These are phyloP conservation scores for Hemiscyllium ocellatum DNA, from an alignment of 2,113 vertebrate species.

Conservation along the genomic window DNA sequence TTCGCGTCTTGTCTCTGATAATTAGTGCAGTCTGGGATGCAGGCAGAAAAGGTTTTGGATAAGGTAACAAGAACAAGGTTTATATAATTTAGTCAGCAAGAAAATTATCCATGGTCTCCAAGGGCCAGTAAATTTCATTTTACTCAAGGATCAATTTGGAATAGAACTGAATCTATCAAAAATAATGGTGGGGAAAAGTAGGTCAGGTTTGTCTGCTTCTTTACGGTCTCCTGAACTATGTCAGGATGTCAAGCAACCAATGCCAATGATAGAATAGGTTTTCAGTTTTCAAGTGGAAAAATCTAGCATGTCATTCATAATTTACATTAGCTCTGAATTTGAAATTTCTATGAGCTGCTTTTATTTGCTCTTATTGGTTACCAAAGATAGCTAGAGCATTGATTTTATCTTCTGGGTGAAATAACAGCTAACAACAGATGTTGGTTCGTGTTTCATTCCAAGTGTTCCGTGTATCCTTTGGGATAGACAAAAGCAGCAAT, in stretches of 20 bases:
- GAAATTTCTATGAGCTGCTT: neutral
- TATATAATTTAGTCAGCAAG: neutral
- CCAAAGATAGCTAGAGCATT: neutral
- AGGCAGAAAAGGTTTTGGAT: neutral
- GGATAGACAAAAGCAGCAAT: neutral
- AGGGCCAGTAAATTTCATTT: neutral
- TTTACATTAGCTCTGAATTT: neutral
- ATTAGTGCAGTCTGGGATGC: neutral
- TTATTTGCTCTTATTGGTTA: neutral
- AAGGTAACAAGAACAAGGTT: neutral
- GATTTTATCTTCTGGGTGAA: constrained; percentile 9
- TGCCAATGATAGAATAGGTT: neutral
- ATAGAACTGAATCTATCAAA: neutral
- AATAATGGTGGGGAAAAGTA: neutral
- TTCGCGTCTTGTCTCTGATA: neutral
- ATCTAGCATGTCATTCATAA: neutral
- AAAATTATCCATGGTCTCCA: neutral
- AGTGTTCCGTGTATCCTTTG: neutral
- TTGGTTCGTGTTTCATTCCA: neutral
- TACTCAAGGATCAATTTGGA: neutral
- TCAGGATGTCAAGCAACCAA: neutral
- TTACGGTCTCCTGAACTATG: too few species aligned
- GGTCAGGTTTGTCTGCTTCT: too few species aligned
- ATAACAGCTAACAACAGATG: neutral
- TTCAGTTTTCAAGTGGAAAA: neutral